These are phyloP conservation scores for Phyllotreta striolata DNA, from an alignment of 2,888 invertebrate genomes.

Conservation along the genomic window DNA sequence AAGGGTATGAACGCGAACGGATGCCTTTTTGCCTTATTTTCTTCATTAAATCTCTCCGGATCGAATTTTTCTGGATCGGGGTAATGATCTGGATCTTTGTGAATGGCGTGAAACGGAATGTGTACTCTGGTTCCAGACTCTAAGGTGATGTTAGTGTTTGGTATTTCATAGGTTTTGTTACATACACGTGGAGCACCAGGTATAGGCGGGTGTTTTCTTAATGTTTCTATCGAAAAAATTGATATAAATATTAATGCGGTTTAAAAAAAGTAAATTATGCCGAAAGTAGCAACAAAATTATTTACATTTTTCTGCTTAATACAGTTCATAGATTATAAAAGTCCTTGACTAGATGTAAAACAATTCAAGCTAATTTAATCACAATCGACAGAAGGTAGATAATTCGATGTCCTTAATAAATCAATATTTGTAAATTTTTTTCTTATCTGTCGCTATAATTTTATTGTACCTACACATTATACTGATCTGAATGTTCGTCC, in stretches of 20 bases:
- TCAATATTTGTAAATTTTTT: too few relatives aligned
- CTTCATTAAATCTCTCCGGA: slow-evolving; percentile 46
- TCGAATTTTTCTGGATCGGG: slow-evolving; percentile 48
- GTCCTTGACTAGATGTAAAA: too few relatives aligned
- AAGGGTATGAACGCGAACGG: slow-evolving; percentile 41
- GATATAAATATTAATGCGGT: neutral
- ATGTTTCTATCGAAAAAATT: slow-evolving; percentile 28
- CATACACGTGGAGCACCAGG: slow-evolving; percentile 40
- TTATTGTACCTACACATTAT: too few relatives aligned
- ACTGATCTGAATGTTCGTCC: neutral
- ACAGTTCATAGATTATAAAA: too few relatives aligned
- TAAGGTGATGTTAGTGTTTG: slow-evolving; percentile 36
- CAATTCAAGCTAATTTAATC: too few relatives aligned
- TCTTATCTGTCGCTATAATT: too few relatives aligned
- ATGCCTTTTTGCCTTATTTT: slow-evolving; percentile 30
- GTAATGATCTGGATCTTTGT: slow-evolving; percentile 53
- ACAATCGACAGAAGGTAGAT: too few relatives aligned
- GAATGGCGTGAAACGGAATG: slow-evolving; percentile 51
- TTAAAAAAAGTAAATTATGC: too few relatives aligned
- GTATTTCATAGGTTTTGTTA: slow-evolving; percentile 42
- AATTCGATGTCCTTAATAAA: too few relatives aligned
- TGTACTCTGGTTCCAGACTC: slow-evolving; percentile 46
- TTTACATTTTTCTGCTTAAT: too few relatives aligned
- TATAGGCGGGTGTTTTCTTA: slow-evolving; percentile 39
- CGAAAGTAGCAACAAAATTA: too few relatives aligned